A percentile compares a stretch with the other conserved stretches of the same genome.
These are phyloP conservation scores for Luffia ferchaultella DNA, from an alignment of 2,888 invertebrate genomes.

Conservation along the genomic window DNA sequence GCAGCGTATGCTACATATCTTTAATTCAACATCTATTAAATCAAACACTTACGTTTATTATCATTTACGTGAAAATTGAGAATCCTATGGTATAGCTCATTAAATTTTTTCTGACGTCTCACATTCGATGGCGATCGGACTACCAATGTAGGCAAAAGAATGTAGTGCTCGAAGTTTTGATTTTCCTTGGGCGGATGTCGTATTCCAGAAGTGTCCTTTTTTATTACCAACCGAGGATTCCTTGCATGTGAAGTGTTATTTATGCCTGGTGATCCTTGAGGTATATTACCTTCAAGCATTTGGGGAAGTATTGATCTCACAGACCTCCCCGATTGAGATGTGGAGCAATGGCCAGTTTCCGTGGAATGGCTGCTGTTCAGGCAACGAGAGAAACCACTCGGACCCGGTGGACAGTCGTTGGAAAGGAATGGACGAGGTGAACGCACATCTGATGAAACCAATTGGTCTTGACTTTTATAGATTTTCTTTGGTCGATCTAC, in stretches of 20 bases:
- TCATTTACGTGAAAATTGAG: constrained; percentile 37
- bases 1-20: no score
- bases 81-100: constrained; percentile 51
- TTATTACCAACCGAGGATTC: constrained; percentile 38
- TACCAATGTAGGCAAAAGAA: constrained; percentile 48
- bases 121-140: constrained; percentile 52
- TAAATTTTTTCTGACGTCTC: constrained; percentile 51
- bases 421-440: constrained; percentile 19
- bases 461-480: constrained; percentile 34
- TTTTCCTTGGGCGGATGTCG: constrained; percentile 31
- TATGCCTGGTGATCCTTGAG: neutral
- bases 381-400: neutral
- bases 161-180: constrained; percentile 47
- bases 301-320: neutral
- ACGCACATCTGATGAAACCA: constrained; percentile 23
- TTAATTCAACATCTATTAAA: no score
- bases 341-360: neutral
- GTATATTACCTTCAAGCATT: neutral
- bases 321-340: neutral
- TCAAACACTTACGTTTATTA: constrained; percentile 23
- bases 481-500: constrained; percentile 24
- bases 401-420: neutral
- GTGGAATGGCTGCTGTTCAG: neutral
- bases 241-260: constrained; percentile 15
- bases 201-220: constrained; percentile 34